Conservation (phyloP, 1,140 invertebrate species). For the Zaprionus ghesquierei region DNA sequence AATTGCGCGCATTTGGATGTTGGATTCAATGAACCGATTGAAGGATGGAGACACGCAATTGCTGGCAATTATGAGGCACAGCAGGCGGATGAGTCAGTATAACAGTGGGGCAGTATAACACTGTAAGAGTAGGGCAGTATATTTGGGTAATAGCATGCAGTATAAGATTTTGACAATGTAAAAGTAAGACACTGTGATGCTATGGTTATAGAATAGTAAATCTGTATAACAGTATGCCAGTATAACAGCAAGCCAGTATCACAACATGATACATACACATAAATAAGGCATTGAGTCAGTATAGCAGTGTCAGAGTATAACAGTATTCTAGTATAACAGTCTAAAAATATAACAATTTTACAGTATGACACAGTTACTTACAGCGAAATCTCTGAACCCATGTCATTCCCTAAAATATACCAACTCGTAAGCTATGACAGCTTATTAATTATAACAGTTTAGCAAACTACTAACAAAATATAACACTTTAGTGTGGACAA, state of each 20-base stretch:
- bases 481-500: not conserved
- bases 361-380: too few species aligned
- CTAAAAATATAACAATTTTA: not conserved
- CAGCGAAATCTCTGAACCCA: too few species aligned
- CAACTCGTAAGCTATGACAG: not conserved
- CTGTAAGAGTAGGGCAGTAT: too few species aligned
- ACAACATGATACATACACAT: too few species aligned
- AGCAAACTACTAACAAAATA: not conserved
- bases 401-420: not conserved
- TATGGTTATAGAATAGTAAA: not conserved
- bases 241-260: not conserved
- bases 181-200: too few species aligned
- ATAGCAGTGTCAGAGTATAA: not conserved
- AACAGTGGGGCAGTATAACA: not conserved
- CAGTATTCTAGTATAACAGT: not conserved
- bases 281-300: not conserved
- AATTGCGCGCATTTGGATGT: not conserved
- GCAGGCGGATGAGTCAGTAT: not conserved
- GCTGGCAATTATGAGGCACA: not conserved
- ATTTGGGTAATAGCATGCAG: not conserved
- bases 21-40: slow-evolving; percentile 23
- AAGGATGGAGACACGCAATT: slow-evolving; percentile 15
- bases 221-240: not conserved
- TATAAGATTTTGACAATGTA: not conserved
- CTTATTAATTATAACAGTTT: slow-evolving; percentile 5